A percentile compares a stretch with the other conserved stretches of the same genome.
Conservation (phyloP, 37 sponge, comb jelly and placozoan genomes). For the Eunapius fragilis region DNA sequence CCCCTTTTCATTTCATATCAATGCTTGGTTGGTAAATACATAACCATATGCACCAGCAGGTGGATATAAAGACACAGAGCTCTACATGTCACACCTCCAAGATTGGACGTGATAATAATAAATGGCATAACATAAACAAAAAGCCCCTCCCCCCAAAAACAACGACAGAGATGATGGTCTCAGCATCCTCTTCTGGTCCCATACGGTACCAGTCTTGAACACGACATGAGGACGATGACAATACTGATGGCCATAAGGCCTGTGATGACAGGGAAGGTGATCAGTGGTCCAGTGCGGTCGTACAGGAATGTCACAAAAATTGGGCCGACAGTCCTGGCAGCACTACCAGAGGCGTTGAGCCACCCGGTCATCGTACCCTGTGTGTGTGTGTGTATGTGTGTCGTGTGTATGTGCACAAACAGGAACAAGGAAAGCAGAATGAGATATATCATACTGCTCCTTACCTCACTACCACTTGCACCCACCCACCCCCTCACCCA, state of each 20-base stretch:
- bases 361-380: slow-evolving; percentile 94
- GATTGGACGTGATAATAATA: no score
- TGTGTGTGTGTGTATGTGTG: no score
- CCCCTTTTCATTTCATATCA: no score
- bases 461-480: no score
- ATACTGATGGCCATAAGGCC: slow-evolving; percentile 61
- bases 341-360: slow-evolving; percentile 77
- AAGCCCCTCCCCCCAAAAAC: neutral
- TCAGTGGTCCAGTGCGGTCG: slow-evolving; percentile 54
- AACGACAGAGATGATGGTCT: no score
- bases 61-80: no score
- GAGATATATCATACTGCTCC: neutral
- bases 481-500: no score
- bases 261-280: slow-evolving; percentile 58
- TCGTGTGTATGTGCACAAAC: no score
- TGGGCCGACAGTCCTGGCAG: slow-evolving; percentile 81
- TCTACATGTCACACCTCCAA: no score
- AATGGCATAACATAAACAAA: neutral
- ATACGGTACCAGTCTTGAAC: slow-evolving; percentile 61
- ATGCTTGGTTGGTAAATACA: no score
- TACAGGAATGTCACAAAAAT: slow-evolving; percentile 72
- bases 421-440: neutral
- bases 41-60: no score
- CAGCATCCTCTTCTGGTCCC: slow-evolving; percentile 4
- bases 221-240: slow-evolving; percentile 40